A percentile compares a stretch with the other conserved stretches of the same genome.
These are phyloP conservation scores for Acyrthosiphon pisum DNA, from an alignment of 1,140 invertebrate species.

Conservation along the genomic window DNA sequence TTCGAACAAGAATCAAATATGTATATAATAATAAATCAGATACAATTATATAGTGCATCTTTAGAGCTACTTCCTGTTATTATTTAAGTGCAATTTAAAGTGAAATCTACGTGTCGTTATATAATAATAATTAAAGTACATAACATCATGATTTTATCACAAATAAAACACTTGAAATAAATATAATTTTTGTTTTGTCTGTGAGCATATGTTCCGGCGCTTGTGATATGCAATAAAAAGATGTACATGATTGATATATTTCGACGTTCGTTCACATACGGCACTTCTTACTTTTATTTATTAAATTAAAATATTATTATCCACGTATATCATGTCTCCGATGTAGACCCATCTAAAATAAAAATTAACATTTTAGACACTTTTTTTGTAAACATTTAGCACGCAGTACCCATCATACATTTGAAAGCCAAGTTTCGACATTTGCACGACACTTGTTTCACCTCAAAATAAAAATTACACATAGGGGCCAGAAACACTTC, in stretches of 20 bases:
- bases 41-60: neutral
- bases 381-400: no score
- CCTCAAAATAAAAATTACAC: neutral
- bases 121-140: neutral
- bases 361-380: no score
- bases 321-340: accelerated
- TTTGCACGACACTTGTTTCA: neutral
- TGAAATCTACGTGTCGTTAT: neutral
- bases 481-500: neutral
- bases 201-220: neutral
- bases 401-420: neutral
- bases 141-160: neutral
- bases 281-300: neutral
- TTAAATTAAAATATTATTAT: neutral
- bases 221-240: neutral
- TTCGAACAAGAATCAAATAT: neutral
- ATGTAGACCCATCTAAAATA: no score
- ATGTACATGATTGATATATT: neutral
- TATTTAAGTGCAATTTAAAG: neutral
- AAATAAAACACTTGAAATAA: neutral
- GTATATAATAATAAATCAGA: neutral
- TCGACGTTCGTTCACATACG: neutral
- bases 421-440: neutral
- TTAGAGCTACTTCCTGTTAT: neutral
- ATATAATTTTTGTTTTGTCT: neutral